These are phyloP conservation scores for Pyralis farinalis DNA, from an alignment of 2,888 invertebrate genomes.

Conservation along the genomic window DNA sequence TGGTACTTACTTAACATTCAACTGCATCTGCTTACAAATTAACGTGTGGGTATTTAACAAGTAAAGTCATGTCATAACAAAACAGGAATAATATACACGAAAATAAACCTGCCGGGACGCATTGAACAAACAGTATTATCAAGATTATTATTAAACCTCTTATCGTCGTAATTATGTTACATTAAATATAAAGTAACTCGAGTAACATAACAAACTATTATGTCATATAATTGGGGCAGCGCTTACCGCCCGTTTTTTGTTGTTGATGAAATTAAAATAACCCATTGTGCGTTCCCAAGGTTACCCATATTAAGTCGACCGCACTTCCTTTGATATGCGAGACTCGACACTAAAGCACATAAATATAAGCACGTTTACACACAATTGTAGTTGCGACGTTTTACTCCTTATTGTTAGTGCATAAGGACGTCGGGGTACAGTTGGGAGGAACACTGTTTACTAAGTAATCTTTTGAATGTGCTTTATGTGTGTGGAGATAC, in stretches of 20 bases:
- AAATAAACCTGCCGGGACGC: too few species aligned
- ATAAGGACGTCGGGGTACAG: slow-evolving; percentile 1
- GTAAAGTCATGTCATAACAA: too few species aligned
- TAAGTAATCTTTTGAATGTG: background rate
- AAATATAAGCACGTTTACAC: slow-evolving; percentile 1
- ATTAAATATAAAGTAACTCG: slow-evolving; percentile 32
- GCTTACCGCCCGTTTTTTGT: slow-evolving; percentile 39
- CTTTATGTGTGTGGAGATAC: background rate
- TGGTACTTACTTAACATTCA: too few species aligned
- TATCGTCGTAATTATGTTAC: slow-evolving; percentile 13
- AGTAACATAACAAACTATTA: slow-evolving; percentile 25
- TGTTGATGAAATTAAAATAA: slow-evolving; percentile 53
- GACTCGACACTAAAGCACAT: slow-evolving; percentile 17
- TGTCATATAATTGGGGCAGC: slow-evolving; percentile 45
- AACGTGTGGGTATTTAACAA: too few species aligned
- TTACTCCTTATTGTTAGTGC: background rate
- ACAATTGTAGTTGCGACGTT: background rate
- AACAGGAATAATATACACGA: too few species aligned
- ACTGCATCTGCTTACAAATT: too few species aligned
- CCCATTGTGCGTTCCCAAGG: slow-evolving; percentile 66
- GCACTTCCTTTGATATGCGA: slow-evolving; percentile 48
- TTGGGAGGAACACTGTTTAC: slow-evolving; percentile 1
- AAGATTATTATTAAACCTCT: background rate
- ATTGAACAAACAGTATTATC: too few species aligned
- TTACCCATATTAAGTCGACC: slow-evolving; percentile 65